These are phyloP conservation scores for Paralichthys olivaceus DNA, from an alignment of 2,113 vertebrate genomes.

Conservation along the genomic window DNA sequence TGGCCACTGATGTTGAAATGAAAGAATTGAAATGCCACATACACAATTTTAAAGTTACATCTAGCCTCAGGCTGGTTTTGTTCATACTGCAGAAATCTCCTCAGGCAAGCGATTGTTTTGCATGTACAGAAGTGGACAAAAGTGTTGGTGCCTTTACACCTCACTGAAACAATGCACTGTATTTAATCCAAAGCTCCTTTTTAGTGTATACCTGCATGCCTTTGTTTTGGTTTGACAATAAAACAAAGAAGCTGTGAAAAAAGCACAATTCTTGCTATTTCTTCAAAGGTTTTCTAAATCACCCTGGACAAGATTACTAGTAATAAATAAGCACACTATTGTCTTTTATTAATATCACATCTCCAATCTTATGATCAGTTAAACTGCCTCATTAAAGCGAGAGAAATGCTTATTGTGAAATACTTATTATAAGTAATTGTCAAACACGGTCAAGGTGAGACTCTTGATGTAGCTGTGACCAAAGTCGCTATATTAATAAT, in stretches of 20 bases:
- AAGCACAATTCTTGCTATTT: background rate
- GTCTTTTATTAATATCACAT: background rate
- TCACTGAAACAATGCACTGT: background rate
- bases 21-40: background rate
- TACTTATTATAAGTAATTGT: background rate
- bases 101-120: no score
- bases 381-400: background rate
- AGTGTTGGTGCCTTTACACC: background rate
- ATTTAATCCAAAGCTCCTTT: background rate
- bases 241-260: background rate
- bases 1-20: background rate
- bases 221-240: background rate
- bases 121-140: background rate
- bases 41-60: no score
- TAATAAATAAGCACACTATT: background rate
- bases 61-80: no score
- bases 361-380: background rate
- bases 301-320: background rate
- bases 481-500: no score
- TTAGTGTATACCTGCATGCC: background rate
- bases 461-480: no score
- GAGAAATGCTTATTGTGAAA: background rate
- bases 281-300: background rate
- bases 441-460: no score
- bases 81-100: no score